These are phyloP conservation scores for Edolisoma coerulescens DNA, from an alignment of 2,113 vertebrate species.

Conservation along the genomic window DNA sequence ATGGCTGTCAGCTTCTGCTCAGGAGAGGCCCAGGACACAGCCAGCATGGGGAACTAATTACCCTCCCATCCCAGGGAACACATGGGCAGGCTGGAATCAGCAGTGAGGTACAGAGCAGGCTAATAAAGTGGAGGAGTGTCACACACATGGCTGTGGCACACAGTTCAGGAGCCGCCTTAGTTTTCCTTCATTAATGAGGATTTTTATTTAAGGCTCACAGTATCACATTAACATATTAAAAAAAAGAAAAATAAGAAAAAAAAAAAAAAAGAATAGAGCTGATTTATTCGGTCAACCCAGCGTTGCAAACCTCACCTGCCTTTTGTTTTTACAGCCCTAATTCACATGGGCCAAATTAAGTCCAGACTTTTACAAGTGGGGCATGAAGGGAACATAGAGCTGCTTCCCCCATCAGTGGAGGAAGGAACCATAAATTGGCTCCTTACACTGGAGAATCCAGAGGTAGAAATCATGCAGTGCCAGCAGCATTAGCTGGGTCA, in stretches of 20 bases:
- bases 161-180: not conserved
- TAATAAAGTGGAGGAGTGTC: conserved; percentile 45
- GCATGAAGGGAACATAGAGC: conserved; percentile 29
- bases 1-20: conserved; percentile 21
- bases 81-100: conserved; percentile 6
- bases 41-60: conserved; percentile 47
- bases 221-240: conserved; percentile 47
- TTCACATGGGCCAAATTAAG: conserved; percentile 44
- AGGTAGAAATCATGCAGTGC: conserved; percentile 13
- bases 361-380: conserved; percentile 16
- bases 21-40: conserved; percentile 27
- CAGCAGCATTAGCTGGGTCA: conserved; percentile 31
- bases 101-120: not conserved
- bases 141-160: conserved; percentile 20
- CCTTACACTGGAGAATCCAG: conserved; percentile 24
- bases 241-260: not conserved
- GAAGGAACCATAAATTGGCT: conserved; percentile 44
- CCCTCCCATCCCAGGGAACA: conserved; percentile 39
- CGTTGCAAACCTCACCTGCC: conserved; percentile 23
- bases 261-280: not conserved
- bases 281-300: conserved; percentile 7
- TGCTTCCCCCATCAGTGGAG: not conserved
- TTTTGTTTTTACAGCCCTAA: conserved; percentile 43
- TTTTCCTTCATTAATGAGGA: conserved; percentile 58
- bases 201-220: conserved; percentile 56